Conservation (phyloP, 2,113 vertebrate species). For the Seriola rivoliana region DNA sequence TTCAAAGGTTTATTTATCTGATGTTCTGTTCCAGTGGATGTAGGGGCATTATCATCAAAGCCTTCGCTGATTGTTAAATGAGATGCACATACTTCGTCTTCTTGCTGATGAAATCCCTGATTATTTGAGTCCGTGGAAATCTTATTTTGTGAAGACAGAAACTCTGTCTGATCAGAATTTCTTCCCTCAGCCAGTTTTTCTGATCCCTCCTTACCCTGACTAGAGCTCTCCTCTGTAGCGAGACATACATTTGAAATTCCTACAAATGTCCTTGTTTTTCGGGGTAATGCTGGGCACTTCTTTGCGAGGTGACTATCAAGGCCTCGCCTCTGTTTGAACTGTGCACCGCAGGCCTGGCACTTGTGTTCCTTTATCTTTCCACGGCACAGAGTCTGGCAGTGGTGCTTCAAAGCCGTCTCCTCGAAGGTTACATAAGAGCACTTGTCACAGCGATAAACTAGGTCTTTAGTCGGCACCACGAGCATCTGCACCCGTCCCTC, state of each 20-base stretch:
- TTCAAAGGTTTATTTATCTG: neutral
- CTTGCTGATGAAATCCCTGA: conserved; percentile 5
- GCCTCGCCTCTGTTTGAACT: conserved; percentile 92
- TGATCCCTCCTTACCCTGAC: conserved; percentile 1
- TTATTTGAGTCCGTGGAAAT: conserved; percentile 14
- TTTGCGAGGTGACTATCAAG: conserved; percentile 89
- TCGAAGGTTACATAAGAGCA: conserved; percentile 89
- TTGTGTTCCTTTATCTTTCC: conserved; percentile 78
- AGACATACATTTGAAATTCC: conserved; percentile 10
- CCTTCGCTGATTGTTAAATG: neutral
- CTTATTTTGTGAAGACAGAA: neutral
- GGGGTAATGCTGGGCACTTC: conserved; percentile 86
- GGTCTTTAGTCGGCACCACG: conserved; percentile 85
- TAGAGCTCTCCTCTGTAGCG: neutral
- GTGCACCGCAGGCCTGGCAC: conserved; percentile 87
- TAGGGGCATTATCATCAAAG: neutral
- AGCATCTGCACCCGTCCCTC: conserved; percentile 96
- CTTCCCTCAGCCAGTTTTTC: neutral
- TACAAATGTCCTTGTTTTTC: conserved; percentile 74
- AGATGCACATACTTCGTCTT: neutral
- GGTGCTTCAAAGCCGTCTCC: conserved; percentile 86
- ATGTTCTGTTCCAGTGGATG: neutral
- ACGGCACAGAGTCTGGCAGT: conserved; percentile 85
- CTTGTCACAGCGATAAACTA: conserved; percentile 85
- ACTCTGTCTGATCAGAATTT: conserved; percentile 8